A percentile compares a stretch with the other conserved stretches of the same genome.
Evolutionary conservation across 2,797 vertebrate species (phyloP).

Genomic region (Clarias fuscus): DNA sequence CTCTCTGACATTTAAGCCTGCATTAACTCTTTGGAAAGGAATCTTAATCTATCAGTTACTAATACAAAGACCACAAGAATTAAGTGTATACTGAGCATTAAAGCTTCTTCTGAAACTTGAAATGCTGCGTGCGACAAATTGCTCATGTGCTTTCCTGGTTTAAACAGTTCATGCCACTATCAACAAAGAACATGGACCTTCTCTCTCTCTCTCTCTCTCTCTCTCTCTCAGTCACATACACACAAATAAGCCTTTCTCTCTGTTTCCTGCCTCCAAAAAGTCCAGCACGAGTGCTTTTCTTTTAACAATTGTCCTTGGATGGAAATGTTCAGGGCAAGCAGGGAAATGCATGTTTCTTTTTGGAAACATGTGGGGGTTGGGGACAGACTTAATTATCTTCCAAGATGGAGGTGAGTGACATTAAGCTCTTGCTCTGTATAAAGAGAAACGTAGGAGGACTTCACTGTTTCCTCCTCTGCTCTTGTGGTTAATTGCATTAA

Average conservation of each 20-base stretch:
- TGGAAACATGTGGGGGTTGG: conserved; percentile 21
- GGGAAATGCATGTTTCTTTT: conserved; percentile 12
- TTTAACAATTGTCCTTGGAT: not conserved
- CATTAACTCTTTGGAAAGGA: not conserved
- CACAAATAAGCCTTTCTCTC: not conserved
- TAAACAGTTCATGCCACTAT: not conserved
- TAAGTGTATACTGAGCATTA: not conserved
- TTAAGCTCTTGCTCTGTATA: conserved; percentile 41
- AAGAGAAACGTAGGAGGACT: conserved; percentile 9
- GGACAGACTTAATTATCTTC: conserved; percentile 41
- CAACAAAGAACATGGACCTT: conserved; percentile 12
- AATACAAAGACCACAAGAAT: not conserved
- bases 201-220: not conserved
- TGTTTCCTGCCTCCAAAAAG: conserved; percentile 5
- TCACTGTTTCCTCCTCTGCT: conserved; percentile 1
- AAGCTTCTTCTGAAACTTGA: not conserved
- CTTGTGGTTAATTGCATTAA: not conserved
- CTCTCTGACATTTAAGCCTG: not conserved
- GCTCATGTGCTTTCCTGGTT: not conserved
- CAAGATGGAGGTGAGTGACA: conserved; percentile 51
- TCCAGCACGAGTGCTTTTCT: not conserved
- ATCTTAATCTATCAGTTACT: not conserved
- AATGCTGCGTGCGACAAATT: not conserved
- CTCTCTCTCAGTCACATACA: not conserved
- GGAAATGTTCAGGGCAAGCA: not conserved